These are phyloP conservation scores for Cylas formicarius DNA, from an alignment of 1,140 invertebrate genomes.

Conservation along the genomic window DNA sequence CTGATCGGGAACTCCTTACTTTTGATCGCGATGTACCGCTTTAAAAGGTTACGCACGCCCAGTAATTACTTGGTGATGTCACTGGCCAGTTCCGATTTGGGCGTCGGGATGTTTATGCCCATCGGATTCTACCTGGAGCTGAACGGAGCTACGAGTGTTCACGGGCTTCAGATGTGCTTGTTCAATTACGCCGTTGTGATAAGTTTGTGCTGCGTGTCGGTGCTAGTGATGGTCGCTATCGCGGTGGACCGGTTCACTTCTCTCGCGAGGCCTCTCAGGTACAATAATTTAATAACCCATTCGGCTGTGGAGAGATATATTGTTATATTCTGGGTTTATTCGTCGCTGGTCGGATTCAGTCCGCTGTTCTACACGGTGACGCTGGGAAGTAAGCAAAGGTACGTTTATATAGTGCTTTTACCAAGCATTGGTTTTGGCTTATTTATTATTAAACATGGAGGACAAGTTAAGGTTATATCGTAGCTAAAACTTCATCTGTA, in stretches of 20 bases:
- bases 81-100: conserved; percentile 63
- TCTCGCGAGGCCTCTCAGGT: conserved; percentile 54
- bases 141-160: conserved; percentile 41
- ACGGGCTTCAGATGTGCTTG: conserved; percentile 47
- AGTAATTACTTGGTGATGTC: conserved; percentile 69
- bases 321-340: conserved; percentile 54
- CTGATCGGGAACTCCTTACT: conserved; percentile 52
- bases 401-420: conserved; percentile 9
- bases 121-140: conserved; percentile 55
- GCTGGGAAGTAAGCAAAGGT: conserved; percentile 27
- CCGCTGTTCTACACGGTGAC: conserved; percentile 47
- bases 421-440: no score
- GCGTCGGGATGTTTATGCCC: conserved; percentile 68
- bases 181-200: conserved; percentile 56
- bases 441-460: no score
- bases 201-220: conserved; percentile 54
- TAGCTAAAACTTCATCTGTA: no score
- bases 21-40: conserved; percentile 51
- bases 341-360: conserved; percentile 48
- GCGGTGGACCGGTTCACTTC: conserved; percentile 60
- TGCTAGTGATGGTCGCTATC: conserved; percentile 57
- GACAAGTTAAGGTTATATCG: no score
- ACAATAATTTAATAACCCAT: conserved; percentile 57
- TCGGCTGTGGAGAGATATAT: conserved; percentile 53
- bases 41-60: conserved; percentile 54